Evolutionary conservation across 2,113 vertebrate genomes (phyloP), one percentile per base, ranked within the genome.

Genomic region (Elanoides forficatus): DNA sequence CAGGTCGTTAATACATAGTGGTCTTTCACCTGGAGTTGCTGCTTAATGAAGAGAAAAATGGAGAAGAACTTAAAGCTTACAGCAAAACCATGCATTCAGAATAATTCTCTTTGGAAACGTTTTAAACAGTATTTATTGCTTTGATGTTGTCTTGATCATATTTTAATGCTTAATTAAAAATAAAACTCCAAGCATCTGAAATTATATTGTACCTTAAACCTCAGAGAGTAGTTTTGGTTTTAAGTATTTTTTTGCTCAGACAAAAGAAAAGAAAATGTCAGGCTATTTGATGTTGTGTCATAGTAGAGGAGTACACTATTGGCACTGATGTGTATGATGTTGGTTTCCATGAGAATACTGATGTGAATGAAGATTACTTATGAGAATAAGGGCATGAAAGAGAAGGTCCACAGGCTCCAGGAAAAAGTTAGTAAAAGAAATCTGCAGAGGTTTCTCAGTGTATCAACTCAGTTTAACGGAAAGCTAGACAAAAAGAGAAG

Each of bases 141-240:
- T 96, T 97, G 95, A 95, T 88, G 92, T 96, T 95, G n/a, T 83
- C 86, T 91, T 93, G 80, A 79, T 90, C 42, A 14, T 92, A 88
- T 88, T 91, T 96, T 95, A 92, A 86, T 86, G 70, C 26, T 91
- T 96, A 94, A 94, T 97, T 97, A 94, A 97, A 97, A 95, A 81
- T 94, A 91, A 96, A 92, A 79, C 70, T 92, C 45, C 25, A 79
- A 62, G 73, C 76, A 89, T 67, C 68, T 96, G 65, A 93, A 95
- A 84, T 95, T 83, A 81, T 40, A 36, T 74, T 92, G 47, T 86
- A 87, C 80, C 53, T 78, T 74, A 94, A 74, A 97, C 72, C 83
- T 72, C 34, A 79, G 63, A 76, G 38, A 67, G 32, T 63, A 88
- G 56, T 81, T 96, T 83, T 86, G 42, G n/a, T 22, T 88, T 94